Conservation (phyloP, 2,888 invertebrate species). For the Limnephilus auricula region DNA sequence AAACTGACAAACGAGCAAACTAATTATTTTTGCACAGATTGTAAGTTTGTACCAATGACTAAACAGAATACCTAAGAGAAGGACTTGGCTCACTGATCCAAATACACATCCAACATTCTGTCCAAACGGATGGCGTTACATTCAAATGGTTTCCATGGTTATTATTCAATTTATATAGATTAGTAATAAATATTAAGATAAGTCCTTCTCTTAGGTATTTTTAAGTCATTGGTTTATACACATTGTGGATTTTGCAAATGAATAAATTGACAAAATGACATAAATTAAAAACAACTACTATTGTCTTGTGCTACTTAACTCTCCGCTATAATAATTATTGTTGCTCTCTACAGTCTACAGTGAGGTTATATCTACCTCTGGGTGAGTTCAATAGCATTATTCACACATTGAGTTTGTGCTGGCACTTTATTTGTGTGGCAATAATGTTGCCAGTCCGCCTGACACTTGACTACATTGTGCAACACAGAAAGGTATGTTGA, state of each 20-base stretch:
- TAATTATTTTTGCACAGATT: background rate
- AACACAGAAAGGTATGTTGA: background rate
- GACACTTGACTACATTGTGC: background rate
- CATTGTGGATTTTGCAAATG: background rate
- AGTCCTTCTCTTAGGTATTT: background rate
- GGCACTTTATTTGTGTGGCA: background rate
- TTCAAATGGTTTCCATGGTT: too few species aligned
- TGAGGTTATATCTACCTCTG: too few species aligned
- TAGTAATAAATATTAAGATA: too few species aligned
- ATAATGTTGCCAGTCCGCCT: background rate
- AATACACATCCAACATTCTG: too few species aligned
- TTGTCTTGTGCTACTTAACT: background rate
- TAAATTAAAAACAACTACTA: background rate
- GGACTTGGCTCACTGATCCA: too few species aligned
- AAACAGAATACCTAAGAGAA: background rate
- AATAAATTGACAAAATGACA: background rate
- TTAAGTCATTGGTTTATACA: background rate
- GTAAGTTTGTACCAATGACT: background rate
- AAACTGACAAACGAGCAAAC: too few species aligned
- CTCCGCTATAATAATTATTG: background rate
- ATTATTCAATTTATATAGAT: too few species aligned
- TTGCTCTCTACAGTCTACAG: background rate
- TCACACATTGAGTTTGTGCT: background rate
- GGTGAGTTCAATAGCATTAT: background rate
- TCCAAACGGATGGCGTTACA: too few species aligned